A percentile compares a stretch with the other conserved stretches of the same genome.
Evolutionary conservation across 37 sponge, comb jelly and placozoan species (phyloP).

Genomic region (Aphrocallistes beatrix): DNA sequence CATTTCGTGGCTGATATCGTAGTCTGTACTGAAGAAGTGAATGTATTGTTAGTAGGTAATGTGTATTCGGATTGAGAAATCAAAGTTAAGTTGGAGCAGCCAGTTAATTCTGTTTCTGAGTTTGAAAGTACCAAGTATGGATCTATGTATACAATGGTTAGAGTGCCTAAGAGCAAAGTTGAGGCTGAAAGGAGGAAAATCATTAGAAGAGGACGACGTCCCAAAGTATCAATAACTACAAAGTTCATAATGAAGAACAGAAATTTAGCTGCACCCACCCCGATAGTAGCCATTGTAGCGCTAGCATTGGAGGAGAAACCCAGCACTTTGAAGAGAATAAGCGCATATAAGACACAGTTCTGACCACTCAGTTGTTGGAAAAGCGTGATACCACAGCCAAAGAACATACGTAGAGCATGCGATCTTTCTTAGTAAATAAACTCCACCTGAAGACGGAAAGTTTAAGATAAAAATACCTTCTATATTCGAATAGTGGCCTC

Average conservation of each 20-base stretch:
- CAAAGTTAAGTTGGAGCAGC: neutral
- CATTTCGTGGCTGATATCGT: neutral
- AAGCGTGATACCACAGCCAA: neutral
- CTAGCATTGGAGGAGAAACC: slow-evolving; percentile 17
- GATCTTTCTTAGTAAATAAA: neutral
- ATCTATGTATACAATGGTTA: neutral
- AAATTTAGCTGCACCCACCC: slow-evolving; percentile 35
- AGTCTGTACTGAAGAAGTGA: neutral
- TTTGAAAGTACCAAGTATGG: neutral
- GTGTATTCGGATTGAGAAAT: neutral
- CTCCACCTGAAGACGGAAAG: no score
- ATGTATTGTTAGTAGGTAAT: neutral
- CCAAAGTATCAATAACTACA: slow-evolving; percentile 29
- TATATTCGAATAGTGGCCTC: no score
- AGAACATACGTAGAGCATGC: neutral
- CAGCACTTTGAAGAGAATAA: slow-evolving; percentile 29
- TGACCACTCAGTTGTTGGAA: neutral
- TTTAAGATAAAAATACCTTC: no score
- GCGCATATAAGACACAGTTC: slow-evolving; percentile 8
- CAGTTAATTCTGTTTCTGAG: neutral
- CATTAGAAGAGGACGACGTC: slow-evolving; percentile 40
- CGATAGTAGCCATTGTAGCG: slow-evolving; percentile 22
- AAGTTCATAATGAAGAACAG: slow-evolving; percentile 37
- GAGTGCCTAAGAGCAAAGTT: neutral
- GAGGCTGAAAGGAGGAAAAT: neutral